Conservation (phyloP, 1,140 invertebrate genomes). For the Drosophila nannoptera region DNA sequence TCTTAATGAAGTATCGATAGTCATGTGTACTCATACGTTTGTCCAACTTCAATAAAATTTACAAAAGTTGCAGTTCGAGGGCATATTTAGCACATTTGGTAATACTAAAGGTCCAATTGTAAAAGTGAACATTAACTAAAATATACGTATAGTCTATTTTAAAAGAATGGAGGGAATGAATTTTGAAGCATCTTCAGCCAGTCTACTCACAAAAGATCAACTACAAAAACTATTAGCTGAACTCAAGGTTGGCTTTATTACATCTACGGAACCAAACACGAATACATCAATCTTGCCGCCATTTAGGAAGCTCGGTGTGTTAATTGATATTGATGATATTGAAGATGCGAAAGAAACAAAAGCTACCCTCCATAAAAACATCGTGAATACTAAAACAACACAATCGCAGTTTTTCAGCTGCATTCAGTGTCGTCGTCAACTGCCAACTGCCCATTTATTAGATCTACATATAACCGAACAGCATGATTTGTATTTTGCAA, state of each 20-base stretch:
- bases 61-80: not conserved
- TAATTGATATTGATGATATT: constrained; percentile 49
- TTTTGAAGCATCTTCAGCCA: not conserved
- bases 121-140: not conserved
- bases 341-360: constrained; percentile 20
- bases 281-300: not conserved
- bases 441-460: constrained; percentile 83
- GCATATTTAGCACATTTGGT: not conserved
- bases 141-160: constrained; percentile 4
- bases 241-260: constrained; percentile 24
- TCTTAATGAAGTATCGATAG: not conserved
- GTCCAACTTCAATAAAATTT: not conserved
- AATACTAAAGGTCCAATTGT: not conserved
- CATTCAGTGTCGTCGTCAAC: constrained; percentile 81
- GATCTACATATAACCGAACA: constrained; percentile 85
- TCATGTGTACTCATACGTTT: not conserved
- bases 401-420: constrained; percentile 53
- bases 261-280: constrained; percentile 7
- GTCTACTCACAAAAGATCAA: constrained; percentile 27
- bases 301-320: constrained; percentile 62
- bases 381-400: constrained; percentile 11
- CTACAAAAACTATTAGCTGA: constrained; percentile 23
- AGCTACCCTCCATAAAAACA: not conserved
- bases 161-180: constrained; percentile 30
- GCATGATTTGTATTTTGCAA: constrained; percentile 85